Evolutionary conservation across 2,888 invertebrate genomes (phyloP), one percentile per base, ranked within the genome.

Genomic region (Plagodis dolabraria): DNA sequence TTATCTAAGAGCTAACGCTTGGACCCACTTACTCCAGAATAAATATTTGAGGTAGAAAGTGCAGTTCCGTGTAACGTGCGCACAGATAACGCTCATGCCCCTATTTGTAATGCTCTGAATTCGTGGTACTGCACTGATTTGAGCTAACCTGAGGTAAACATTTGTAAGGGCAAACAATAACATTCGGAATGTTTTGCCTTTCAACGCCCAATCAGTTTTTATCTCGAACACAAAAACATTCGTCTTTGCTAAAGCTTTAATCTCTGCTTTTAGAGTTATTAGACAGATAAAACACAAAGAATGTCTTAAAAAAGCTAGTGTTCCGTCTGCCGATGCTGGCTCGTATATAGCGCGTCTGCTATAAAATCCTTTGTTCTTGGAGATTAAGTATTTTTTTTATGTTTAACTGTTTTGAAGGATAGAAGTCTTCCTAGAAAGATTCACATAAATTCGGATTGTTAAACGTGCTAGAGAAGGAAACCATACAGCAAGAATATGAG

Each of bases 41-140:
- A 87, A 92, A 92, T 84, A 91, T 92, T 92, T 91, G 83, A 85
- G 77, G 86, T 91, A 91, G 92, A 92, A 92, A 92, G 92, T 92
- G 91, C 87, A 86, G 87, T 90, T 89, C 83, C 89, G 85, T 92
- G 92, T 92, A 88, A 83, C 82, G 80, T 83, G 87, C 85, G 72
- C 76, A 78, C 67, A 87, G 87, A 90, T 90, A 89, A 87, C 75
- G 72, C 80, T 74, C 77, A 80, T 84, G 80, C 77, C 82, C 74
- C 74, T 85, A 81, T 85, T 86, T 82, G 60, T 33, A 74, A 77
- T 83, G 83, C 81, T 79, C 83, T 79, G 79, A 82, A 86, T 89
- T 87, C 84, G 71, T 72, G 75, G 85, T 84, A 81, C 50, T 40
- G 46, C 53, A 46, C 56, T 61, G 56, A 61, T 80, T 75, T 68